These are phyloP conservation scores for Thecophora atra DNA, from an alignment of 2,888 invertebrate genomes.

Conservation along the genomic window DNA sequence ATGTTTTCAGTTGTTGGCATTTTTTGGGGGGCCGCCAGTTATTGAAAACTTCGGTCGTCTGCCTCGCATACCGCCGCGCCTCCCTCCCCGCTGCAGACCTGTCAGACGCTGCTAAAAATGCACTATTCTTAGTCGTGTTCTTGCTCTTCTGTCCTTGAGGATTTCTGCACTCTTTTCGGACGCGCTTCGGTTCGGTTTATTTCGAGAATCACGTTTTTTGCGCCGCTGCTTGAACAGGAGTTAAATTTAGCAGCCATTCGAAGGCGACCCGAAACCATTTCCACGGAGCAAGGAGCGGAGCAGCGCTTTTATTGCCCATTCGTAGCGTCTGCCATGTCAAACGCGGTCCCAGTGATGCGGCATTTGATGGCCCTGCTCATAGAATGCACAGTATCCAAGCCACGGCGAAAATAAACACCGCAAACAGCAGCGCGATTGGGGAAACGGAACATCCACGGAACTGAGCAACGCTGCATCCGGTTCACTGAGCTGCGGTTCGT, in stretches of 20 bases:
- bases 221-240: background rate
- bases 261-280: background rate
- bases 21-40: constrained; percentile 24
- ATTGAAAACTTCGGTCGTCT: constrained; percentile 21
- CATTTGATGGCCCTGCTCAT: constrained; percentile 18
- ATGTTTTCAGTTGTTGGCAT: background rate
- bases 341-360: constrained; percentile 11
- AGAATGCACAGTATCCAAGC: constrained; percentile 1
- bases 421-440: constrained; percentile 16
- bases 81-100: background rate
- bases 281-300: constrained; percentile 9
- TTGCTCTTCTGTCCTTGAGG: constrained; percentile 34
- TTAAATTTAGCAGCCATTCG: background rate
- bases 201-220: background rate
- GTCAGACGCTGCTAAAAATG: constrained; percentile 25
- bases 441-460: constrained; percentile 23
- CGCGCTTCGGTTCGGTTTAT: background rate
- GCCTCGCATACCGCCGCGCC: background rate
- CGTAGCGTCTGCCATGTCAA: background rate
- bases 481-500: background rate
- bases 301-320: constrained; percentile 29
- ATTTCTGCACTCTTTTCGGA: constrained; percentile 5
- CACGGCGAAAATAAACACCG: constrained; percentile 33
- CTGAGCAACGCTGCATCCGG: constrained; percentile 37
- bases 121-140: constrained; percentile 10